Evolutionary conservation across 2,888 invertebrate genomes (phyloP), one percentile per base, ranked within the genome.

Genomic region (Parelbella ahira): DNA sequence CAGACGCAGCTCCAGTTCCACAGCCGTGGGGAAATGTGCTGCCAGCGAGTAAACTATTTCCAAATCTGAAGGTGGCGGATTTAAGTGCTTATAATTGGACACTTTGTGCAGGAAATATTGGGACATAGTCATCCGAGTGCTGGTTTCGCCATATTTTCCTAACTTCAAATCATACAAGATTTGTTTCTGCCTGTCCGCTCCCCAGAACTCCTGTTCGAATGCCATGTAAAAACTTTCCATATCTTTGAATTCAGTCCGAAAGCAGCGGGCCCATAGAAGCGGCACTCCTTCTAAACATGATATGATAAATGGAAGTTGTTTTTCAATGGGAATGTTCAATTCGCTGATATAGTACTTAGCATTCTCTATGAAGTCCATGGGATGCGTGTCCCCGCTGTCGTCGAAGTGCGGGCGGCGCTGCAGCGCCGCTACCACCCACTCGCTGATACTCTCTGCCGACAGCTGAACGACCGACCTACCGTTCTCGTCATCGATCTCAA

Each of bases 31-130:
- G 51, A 83, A 87, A 54, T 87, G 87, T 11, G 87, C 87, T 10
- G 87, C 87, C 47, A 87, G 50, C 11, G 87, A 87, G 48, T 87
- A 87, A 32, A 87, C 75, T 36, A 87, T 81, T 61, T 87, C 87
- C 53, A 87, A 64, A 58, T 87, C 87, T 4, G 87, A 86, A 2
- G 87, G 87, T 3, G 86, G 82, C 4, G 87, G 87, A 44, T 55
- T 70, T 51, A 87, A 61, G 55, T 86, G 86, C 34, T 80, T 70
- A 50, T 81, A 87, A 52, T 81, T 86, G 1, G 82, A 83, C 13
- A 87, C 84, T 61, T 87, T 87, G 45, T 82, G 83, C 45, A 87
- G 59, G 49, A 84, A 87, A 54, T 87, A 87, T 55, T 87, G 86
- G 1, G 87, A 83, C 83, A 87, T 86, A 48, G 69, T 77, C 67